phyloP scores from a whole-genome alignment of 2,113 vertebrate species.

The Brienomyrus brachyistius region DNA sequence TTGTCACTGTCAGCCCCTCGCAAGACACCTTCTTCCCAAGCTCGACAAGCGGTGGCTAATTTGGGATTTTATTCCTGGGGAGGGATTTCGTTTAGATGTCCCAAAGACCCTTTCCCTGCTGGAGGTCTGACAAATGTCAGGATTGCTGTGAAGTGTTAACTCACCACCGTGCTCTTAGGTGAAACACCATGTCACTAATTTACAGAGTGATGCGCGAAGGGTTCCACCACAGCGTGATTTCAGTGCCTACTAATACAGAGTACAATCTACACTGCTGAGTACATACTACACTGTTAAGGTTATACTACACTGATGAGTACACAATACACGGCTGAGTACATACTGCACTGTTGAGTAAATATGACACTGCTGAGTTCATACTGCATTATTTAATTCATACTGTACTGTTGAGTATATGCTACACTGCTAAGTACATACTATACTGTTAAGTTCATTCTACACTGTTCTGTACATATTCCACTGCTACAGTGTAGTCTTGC shows the following conservation, averaged over 20 bases:
- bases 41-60: slow-evolving; percentile 61
- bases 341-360: background rate
- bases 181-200: background rate
- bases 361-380: too few relatives aligned
- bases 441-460: background rate
- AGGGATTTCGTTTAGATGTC: slow-evolving; percentile 31
- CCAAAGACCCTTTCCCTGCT: slow-evolving; percentile 14
- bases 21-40: slow-evolving; percentile 58
- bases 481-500: background rate
- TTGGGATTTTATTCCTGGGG: slow-evolving; percentile 56
- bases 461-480: background rate
- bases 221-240: background rate
- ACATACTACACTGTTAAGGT: background rate
- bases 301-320: background rate
- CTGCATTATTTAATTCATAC: too few relatives aligned
- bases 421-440: background rate
- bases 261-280: background rate
- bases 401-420: background rate
- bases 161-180: background rate
- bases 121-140: background rate
- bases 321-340: background rate
- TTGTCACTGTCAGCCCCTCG: slow-evolving; percentile 73
- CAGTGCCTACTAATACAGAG: background rate
- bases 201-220: background rate
- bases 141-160: background rate